phyloP scores from a whole-genome alignment of 2,797 vertebrate species.

The Decapterus maruadsi region DNA sequence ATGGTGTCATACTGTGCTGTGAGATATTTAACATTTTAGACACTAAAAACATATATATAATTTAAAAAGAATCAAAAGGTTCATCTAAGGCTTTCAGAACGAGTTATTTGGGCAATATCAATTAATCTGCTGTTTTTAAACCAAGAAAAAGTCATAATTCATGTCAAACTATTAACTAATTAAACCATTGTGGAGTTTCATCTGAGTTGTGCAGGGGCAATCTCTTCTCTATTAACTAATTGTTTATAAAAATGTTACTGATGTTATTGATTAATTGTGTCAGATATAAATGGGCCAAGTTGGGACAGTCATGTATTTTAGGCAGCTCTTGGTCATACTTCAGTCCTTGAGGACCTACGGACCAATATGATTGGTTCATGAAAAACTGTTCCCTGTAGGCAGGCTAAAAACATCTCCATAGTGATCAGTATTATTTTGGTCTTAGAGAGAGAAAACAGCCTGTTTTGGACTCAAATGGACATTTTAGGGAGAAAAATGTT shows the following conservation, averaged over 20 bases:
- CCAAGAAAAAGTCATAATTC: too few species aligned
- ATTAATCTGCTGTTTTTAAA: too few species aligned
- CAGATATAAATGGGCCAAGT: neutral
- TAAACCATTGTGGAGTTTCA: too few species aligned
- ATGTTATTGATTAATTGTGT: neutral
- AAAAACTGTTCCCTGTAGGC: constrained; percentile 30
- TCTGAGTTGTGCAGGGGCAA: too few species aligned
- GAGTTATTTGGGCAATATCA: too few species aligned
- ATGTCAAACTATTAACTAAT: too few species aligned
- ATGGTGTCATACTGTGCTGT: neutral
- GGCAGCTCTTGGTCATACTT: constrained; percentile 1
- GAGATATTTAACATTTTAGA: neutral
- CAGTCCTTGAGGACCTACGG: constrained; percentile 8
- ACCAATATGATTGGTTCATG: constrained; percentile 25
- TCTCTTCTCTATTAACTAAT: too few species aligned
- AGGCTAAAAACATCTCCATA: constrained; percentile 24
- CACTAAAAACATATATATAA: too few species aligned
- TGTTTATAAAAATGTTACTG: neutral
- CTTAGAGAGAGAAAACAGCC: constrained; percentile 47
- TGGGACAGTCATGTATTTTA: neutral
- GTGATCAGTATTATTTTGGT: constrained; percentile 58
- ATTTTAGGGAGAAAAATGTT: constrained; percentile 81
- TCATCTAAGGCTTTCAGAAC: too few species aligned
- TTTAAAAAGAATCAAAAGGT: too few species aligned
- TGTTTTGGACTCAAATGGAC: constrained; percentile 48